phyloP scores from a whole-genome alignment of 2,797 vertebrate genomes.

The Acrocephalus scirpaceus region DNA sequence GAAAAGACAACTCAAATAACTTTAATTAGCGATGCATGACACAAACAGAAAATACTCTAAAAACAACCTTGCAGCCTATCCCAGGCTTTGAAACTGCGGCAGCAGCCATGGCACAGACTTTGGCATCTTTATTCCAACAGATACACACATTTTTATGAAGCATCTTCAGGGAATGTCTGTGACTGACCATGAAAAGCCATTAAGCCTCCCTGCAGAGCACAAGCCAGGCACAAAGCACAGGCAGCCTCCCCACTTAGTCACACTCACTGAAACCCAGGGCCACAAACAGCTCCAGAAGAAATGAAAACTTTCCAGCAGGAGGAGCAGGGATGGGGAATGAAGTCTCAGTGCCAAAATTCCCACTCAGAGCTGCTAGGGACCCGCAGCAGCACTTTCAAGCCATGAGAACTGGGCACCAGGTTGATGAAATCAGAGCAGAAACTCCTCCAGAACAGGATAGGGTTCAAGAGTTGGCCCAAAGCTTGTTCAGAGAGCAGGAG shows the following conservation, averaged over 20 bases:
- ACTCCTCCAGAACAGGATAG: not conserved
- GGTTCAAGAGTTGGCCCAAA: not conserved
- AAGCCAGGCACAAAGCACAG: not conserved
- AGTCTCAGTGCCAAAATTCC: not conserved
- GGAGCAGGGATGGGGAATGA: not conserved
- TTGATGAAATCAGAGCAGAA: not conserved
- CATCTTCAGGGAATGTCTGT: not conserved
- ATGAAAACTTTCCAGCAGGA: not conserved
- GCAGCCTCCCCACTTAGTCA: not conserved
- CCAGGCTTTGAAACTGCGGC: not conserved
- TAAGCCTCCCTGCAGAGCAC: not conserved
- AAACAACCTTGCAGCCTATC: conserved; percentile 16
- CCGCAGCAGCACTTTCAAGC: not conserved
- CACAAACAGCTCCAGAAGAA: not conserved
- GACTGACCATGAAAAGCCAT: not conserved
- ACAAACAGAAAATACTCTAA: conserved; percentile 1
- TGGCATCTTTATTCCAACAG: not conserved
- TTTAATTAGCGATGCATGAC: conserved; percentile 62
- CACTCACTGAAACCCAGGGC: not conserved
- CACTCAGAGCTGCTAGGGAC: not conserved
- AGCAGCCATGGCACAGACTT: not conserved
- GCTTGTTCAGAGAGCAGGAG: not conserved
- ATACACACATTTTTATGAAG: not conserved
- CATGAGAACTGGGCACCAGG: fast-evolving
- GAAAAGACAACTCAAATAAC: conserved; percentile 43